These are phyloP conservation scores for Plebejus anna DNA, from an alignment of 2,888 invertebrate genomes.

Conservation along the genomic window DNA sequence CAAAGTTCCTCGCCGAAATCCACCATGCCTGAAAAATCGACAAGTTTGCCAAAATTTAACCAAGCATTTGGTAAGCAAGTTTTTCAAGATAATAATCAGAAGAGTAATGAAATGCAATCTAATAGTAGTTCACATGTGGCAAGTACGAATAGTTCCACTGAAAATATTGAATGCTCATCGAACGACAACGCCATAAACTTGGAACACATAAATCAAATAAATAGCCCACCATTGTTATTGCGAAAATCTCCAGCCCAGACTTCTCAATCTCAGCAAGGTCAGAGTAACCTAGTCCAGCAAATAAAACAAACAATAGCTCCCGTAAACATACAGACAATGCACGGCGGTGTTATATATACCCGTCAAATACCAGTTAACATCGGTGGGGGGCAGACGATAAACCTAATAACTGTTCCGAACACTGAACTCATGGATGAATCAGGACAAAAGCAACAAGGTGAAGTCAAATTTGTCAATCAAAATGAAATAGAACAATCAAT, in stretches of 20 bases:
- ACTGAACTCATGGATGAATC: slow-evolving; percentile 68
- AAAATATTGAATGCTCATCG: slow-evolving; percentile 53
- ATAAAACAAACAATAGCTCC: slow-evolving; percentile 76
- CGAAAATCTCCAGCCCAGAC: slow-evolving; percentile 57
- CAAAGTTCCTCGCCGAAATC: slow-evolving; percentile 62
- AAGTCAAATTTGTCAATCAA: slow-evolving; percentile 50
- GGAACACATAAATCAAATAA: slow-evolving; percentile 61
- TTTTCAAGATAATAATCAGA: slow-evolving; percentile 71
- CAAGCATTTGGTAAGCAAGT: slow-evolving; percentile 88
- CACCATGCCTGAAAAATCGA: slow-evolving; percentile 61
- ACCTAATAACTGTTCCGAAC: slow-evolving; percentile 77
- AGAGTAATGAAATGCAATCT: slow-evolving; percentile 52
- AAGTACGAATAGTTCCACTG: slow-evolving; percentile 43
- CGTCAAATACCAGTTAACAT: slow-evolving; percentile 84
- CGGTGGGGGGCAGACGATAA: slow-evolving; percentile 78
- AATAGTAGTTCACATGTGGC: slow-evolving; percentile 51
- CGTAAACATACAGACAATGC: slow-evolving; percentile 81
- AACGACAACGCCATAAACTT: slow-evolving; percentile 59
- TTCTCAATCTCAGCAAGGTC: slow-evolving; percentile 49
- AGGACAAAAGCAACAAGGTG: slow-evolving; percentile 60
- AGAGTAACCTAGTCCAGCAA: slow-evolving; percentile 64
- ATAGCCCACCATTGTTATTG: slow-evolving; percentile 63
- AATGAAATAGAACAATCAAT: slow-evolving; percentile 65
- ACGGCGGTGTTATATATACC: slow-evolving; percentile 85
- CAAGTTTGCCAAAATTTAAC: slow-evolving; percentile 86